Evolutionary conservation across 2,113 vertebrate species (phyloP).

Genomic region (Lynx canadensis): DNA sequence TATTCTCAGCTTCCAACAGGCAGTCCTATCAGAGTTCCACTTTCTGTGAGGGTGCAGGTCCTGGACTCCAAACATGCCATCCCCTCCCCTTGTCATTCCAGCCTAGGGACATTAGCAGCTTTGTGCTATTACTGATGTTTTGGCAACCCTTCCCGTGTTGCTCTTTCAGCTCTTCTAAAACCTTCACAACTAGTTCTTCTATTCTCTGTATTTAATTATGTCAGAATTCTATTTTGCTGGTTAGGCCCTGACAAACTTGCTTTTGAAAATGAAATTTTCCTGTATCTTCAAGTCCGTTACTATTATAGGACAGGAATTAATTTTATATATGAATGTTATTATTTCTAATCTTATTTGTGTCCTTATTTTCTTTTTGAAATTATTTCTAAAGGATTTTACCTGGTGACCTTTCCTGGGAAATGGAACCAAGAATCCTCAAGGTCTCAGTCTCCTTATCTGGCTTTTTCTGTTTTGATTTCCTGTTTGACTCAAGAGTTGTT

Average conservation of each 20-base stretch:
- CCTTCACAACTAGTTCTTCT: background rate
- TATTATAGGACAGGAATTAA: background rate
- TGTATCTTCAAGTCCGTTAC: background rate
- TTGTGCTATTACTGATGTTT: conserved; percentile 5
- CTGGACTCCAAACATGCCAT: background rate
- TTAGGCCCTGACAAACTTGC: background rate
- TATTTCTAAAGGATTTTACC: conserved; percentile 25
- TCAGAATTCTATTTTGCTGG: background rate
- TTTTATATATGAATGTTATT: background rate
- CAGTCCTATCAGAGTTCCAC: background rate
- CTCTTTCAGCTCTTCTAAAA: background rate
- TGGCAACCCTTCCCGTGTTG: background rate
- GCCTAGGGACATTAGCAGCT: background rate
- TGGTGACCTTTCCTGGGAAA: background rate
- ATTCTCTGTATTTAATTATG: background rate
- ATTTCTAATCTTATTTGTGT: background rate
- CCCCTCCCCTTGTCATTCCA: background rate
- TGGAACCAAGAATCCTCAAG: background rate
- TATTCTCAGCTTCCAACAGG: background rate
- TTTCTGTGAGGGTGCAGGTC: background rate
- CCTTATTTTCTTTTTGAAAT: background rate
- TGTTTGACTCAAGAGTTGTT: background rate
- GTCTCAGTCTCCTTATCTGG: background rate
- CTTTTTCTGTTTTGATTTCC: conserved; percentile 25
- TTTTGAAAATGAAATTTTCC: background rate